Evolutionary conservation across 2,797 vertebrate genomes (phyloP), one percentile per base, ranked within the genome.

Genomic region (Lepus oiostolus): DNA sequence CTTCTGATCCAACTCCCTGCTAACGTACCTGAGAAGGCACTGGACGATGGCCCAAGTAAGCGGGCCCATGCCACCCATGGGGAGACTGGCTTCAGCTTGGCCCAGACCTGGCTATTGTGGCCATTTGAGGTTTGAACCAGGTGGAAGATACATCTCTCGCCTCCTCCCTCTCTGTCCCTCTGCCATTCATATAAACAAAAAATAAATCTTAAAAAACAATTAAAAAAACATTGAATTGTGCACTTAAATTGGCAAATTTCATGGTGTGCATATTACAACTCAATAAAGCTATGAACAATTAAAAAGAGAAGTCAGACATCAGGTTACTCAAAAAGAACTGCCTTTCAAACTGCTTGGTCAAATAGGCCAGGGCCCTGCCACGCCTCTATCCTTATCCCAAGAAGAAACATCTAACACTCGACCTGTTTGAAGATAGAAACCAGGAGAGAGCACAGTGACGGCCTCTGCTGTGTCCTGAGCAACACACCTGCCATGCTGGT

Each of bases 221-320:
- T 14, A 58, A 58, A 58, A 42, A 58, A 58, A 14, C 32, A 80
- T 6, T 35, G 32, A 60, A 22, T 32, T 63, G 22, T 62, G 60
- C 26, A 28, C 47, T 77, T 74, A 58, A 75, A 21, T 4, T 74
- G 28, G 35, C 7, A 38, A 71, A 22, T 67, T 89, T 84, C 83
- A 72, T 62, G 28, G 19, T 30, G 68, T 72, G 32, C 42, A 82
- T 79, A 80, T 82, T 32, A 19, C 2, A 77, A 12, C 22, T 62
- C n/a, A 79, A 32, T 77, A 79, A 82, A 91, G n/a, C 65, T 16
- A 52, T 58, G n/a, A 74, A 95, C 77, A 85, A 90, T 42, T 76
- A 50, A 85, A 79, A 93, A 67, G 22, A 86, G 32, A 89, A 32
- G 13, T 30, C 75, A 70, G 30, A 70, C 13, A 74, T 54, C 17